A percentile compares a stretch with the other conserved stretches of the same genome.
phyloP scores from a whole-genome alignment of 2,113 vertebrate species.

The Morone chrysops region DNA sequence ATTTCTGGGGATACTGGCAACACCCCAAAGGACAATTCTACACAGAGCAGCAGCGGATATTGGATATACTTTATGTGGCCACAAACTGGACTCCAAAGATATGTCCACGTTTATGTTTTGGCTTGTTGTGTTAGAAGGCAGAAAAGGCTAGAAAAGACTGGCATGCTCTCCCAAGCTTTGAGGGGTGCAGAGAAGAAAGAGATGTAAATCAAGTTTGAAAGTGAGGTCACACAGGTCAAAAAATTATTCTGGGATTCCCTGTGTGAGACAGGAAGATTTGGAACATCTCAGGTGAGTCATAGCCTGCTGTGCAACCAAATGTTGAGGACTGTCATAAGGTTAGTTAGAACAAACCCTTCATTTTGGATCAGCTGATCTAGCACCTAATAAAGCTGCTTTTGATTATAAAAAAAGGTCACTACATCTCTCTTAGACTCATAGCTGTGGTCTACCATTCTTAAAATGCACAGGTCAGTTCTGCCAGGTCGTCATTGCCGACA shows the following conservation, averaged over 20 bases:
- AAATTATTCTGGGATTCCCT: background rate
- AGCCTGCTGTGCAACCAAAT: too few species aligned
- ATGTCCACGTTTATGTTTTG: too few species aligned
- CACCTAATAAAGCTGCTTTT: background rate
- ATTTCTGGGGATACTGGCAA: background rate
- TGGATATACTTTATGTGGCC: too few species aligned
- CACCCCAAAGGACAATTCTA: background rate
- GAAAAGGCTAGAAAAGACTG: background rate
- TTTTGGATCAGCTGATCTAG: background rate
- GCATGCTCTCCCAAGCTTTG: too few species aligned
- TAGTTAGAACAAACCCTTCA: too few species aligned
- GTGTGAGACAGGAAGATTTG: background rate
- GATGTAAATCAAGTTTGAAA: background rate
- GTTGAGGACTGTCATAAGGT: too few species aligned
- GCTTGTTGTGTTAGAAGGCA: background rate
- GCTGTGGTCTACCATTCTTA: background rate
- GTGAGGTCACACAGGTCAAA: background rate
- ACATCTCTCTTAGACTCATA: background rate
- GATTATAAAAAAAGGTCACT: background rate
- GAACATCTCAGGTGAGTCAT: background rate
- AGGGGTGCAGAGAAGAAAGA: background rate
- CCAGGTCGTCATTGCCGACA: background rate
- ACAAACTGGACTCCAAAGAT: too few species aligned
- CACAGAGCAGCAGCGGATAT: background rate
- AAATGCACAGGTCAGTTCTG: background rate